These are phyloP conservation scores for Drosophila kanapiae DNA, from an alignment of 1,140 invertebrate genomes.

Conservation along the genomic window DNA sequence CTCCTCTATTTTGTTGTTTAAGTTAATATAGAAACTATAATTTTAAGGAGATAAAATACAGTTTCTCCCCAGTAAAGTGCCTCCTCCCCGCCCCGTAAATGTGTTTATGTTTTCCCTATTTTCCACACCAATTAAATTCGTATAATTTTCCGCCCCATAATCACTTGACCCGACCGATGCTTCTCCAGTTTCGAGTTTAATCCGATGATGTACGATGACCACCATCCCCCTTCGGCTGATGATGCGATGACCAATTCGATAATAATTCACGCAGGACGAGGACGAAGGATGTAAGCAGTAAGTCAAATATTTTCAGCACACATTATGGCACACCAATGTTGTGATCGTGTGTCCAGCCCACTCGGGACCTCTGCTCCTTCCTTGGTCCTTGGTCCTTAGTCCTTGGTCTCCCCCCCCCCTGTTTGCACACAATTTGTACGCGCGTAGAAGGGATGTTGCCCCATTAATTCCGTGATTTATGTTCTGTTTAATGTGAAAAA, in stretches of 20 bases:
- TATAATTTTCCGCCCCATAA: conserved; percentile 16
- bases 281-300: conserved; percentile 68
- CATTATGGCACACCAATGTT: conserved; percentile 67
- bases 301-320: conserved; percentile 78
- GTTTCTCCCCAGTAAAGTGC: no score
- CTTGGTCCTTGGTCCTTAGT: neutral
- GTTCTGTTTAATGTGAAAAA: conserved; percentile 85
- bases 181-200: conserved; percentile 33
- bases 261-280: conserved; percentile 67
- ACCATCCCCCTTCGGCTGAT: conserved; percentile 12
- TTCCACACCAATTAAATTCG: conserved; percentile 9
- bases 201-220: conserved; percentile 33
- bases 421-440: conserved; percentile 59
- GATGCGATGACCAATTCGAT: conserved; percentile 52
- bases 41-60: no score
- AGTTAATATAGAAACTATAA: no score
- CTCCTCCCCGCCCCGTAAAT: no score
- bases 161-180: conserved; percentile 23
- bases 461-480: conserved; percentile 83
- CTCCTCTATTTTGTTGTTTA: no score
- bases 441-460: conserved; percentile 25
- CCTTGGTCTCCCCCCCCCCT: neutral
- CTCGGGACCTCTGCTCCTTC: conserved; percentile 33
- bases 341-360: conserved; percentile 81
- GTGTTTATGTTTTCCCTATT: neutral